Conservation (phyloP, 1,140 invertebrate genomes). For the Piezodorus guildinii region DNA sequence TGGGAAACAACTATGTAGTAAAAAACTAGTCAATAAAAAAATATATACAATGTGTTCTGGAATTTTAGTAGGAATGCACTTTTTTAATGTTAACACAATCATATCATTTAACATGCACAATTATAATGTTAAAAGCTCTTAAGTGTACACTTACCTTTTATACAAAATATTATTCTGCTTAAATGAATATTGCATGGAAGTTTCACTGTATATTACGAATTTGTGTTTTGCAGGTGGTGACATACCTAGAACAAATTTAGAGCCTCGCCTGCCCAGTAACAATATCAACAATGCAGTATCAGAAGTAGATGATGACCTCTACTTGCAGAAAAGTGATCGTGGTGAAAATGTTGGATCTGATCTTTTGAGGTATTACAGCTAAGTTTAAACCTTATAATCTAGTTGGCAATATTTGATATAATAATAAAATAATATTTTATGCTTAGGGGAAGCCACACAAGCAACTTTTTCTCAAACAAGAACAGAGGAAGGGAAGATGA, state of each 20-base stretch:
- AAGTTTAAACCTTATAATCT: no score
- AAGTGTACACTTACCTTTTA: no score
- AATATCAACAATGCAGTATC: slow-evolving; percentile 34
- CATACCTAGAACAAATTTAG: neutral
- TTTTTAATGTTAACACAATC: no score
- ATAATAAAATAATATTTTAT: neutral
- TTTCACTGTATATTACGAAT: no score
- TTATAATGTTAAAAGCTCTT: no score
- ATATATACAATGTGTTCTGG: no score
- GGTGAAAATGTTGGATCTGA: slow-evolving; percentile 38
- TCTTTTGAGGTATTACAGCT: slow-evolving; percentile 26
- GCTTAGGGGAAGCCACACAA: slow-evolving; percentile 45
- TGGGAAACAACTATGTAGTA: no score
- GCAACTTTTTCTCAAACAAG: slow-evolving; percentile 53
- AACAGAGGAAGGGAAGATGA: slow-evolving; percentile 46
- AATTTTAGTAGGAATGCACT: no score
- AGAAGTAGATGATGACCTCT: slow-evolving; percentile 49
- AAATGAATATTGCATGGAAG: no score
- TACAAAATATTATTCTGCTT: no score
- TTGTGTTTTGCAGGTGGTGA: neutral
- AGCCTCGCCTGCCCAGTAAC: neutral
- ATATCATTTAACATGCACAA: no score
- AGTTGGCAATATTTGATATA: neutral
- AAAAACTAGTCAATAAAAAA: no score
- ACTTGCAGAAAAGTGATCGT: slow-evolving; percentile 63